phyloP scores from a whole-genome alignment of 2,797 vertebrate species.

The Poeciliopsis presidionis region DNA sequence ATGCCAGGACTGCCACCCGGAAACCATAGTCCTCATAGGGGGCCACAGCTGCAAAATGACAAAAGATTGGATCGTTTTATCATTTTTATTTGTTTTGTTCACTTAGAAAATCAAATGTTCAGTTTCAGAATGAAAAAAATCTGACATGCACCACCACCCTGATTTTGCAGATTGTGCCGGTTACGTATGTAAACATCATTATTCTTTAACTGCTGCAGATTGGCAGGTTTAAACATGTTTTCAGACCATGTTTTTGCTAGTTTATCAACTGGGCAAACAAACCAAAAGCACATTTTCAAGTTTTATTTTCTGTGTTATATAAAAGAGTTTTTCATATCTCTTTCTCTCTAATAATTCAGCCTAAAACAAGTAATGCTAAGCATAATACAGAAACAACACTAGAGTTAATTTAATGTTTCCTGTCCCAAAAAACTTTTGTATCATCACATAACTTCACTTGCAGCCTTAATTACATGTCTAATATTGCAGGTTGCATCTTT shows the following conservation, averaged over 20 bases:
- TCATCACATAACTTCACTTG: conserved; percentile 13
- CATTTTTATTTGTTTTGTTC: neutral
- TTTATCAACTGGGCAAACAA: conserved; percentile 24
- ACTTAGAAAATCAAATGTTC: neutral
- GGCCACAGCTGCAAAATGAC: conserved; percentile 76
- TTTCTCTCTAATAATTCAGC: conserved; percentile 22
- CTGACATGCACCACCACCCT: neutral
- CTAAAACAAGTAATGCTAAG: conserved; percentile 43
- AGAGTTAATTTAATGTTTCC: neutral
- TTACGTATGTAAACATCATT: conserved; percentile 8
- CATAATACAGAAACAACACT: conserved; percentile 19
- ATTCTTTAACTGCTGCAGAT: conserved; percentile 13
- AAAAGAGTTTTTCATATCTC: neutral
- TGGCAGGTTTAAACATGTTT: conserved; percentile 18
- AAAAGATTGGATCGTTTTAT: conserved; percentile 12
- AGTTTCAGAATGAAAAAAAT: neutral
- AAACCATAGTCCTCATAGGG: conserved; percentile 86
- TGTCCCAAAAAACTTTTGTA: neutral
- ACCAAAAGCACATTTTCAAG: conserved; percentile 19
- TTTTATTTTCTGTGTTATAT: conserved; percentile 1
- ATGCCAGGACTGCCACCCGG: conserved; percentile 88
- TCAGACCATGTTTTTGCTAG: neutral
- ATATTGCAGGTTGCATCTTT: conserved; percentile 31
- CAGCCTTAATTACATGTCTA: conserved; percentile 18
- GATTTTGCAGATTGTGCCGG: neutral